Evolutionary conservation across 2,797 vertebrate species (phyloP), one percentile per base, ranked within the genome.

Genomic region (Acridotheres tristis): DNA sequence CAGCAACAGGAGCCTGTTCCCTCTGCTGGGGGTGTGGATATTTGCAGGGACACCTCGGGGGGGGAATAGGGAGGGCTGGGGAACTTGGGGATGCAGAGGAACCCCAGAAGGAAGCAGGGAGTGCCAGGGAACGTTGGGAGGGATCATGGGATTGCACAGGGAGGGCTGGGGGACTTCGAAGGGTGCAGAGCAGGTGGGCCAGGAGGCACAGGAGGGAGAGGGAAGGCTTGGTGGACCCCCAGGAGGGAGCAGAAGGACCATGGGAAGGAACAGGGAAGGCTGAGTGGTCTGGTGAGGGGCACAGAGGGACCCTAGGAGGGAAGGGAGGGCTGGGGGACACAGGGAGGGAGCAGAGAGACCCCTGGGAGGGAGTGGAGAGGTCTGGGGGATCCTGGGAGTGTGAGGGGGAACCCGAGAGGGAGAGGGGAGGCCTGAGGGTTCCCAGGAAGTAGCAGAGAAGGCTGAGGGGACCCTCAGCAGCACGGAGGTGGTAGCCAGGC

Each of bases 401-500:
- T 34, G 7, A 51, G 30, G 23, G n/a, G 42, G 23, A 55, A 40
- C 7, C 7, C 36, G 14, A 7, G 50, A 55, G 17, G 50, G 42
- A 40, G 7, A 57, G 10, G 29, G 6, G 34, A 40, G 42, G 15
- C 15, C 23, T 34, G 10, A 8, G 50, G 11, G 18, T 10, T 8
- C 22, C 36, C 0, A 1, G 27, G 11, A 19, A 13, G n/a, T 25
- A 34, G 7, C 54, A 66, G 61, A 47, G 54, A 10, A 30, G 18
- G 22, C 85, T 61, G 69, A 40, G 30, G 34, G 54, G 21, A 15
- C 17, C 17, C 16, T 10, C 5, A 1, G 68, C 36, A 61, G 47
- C 0, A 0, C 3, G 1, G 23, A 25, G 27, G 7, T 58, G 0
- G 0, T 5, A 17, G 20, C n/a, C 69, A 17, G 51, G 19, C 55